Evolutionary conservation across 2,888 invertebrate genomes (phyloP).

Genomic region (Plagodis pulveraria): DNA sequence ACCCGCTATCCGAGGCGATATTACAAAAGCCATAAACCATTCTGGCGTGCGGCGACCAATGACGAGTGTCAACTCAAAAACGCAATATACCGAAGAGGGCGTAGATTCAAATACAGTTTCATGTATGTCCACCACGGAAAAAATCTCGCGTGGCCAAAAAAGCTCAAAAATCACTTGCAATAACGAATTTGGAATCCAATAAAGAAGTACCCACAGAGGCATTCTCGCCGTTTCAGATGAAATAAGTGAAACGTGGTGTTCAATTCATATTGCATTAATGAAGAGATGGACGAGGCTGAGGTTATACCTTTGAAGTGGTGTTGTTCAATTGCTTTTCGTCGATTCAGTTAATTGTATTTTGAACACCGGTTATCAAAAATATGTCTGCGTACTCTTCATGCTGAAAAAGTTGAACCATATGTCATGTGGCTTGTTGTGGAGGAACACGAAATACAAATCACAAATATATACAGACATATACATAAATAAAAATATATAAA

Average conservation of each 20-base stretch:
- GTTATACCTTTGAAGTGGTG: too few species aligned
- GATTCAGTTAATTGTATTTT: too few species aligned
- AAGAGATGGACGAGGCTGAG: slow-evolving; percentile 10
- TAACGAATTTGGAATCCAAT: slow-evolving; percentile 79
- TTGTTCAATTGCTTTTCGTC: too few species aligned
- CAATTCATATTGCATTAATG: slow-evolving; percentile 15
- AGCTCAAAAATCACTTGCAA: slow-evolving; percentile 67
- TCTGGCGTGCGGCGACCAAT: slow-evolving; percentile 46
- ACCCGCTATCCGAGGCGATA: slow-evolving; percentile 42
- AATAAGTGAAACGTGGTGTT: slow-evolving; percentile 16
- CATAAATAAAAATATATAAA: too few species aligned
- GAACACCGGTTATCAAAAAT: too few species aligned
- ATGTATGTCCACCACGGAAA: slow-evolving; percentile 61
- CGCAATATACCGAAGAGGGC: slow-evolving; percentile 57
- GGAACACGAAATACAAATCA: too few species aligned
- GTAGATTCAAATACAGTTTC: slow-evolving; percentile 59
- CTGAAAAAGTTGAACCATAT: too few species aligned
- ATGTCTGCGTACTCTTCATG: too few species aligned
- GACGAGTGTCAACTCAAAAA: slow-evolving; percentile 67
- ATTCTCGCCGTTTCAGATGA: slow-evolving; percentile 39
- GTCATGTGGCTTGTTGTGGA: too few species aligned
- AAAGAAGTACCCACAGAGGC: slow-evolving; percentile 49
- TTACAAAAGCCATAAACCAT: slow-evolving; percentile 68
- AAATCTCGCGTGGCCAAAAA: slow-evolving; percentile 65
- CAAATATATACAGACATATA: too few species aligned